Evolutionary conservation across 2,113 vertebrate genomes (phyloP), one percentile per base, ranked within the genome.

Genomic region (Bostrychus sinensis): DNA sequence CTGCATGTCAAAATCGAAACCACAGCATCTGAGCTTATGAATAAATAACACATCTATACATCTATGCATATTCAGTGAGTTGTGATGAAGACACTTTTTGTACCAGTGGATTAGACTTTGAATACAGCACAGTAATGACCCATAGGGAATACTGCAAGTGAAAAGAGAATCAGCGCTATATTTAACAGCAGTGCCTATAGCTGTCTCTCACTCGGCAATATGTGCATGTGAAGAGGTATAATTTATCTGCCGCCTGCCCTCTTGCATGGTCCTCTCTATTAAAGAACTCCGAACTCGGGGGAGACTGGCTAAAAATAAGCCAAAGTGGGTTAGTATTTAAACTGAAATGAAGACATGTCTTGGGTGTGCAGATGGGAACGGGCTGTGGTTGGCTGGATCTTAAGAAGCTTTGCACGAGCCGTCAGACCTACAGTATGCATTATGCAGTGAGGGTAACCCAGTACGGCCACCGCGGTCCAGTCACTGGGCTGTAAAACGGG

Each of bases 361-460:
- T 56, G 43, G 39, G 38, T 54, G 48, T 64, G 55, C 77, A 70
- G 65, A 20, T 17, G 36, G 37, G 56, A 66, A 62, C 53, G 22
- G 48, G 71, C 70, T 62, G 28, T 23, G 60, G 61, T 76, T 72
- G 45, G 42, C 38, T 30, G 56, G 53, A 59, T 46, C 43, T 37
- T 12, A 34, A 54, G 34, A 57, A 56, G 54, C 53, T 71, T 56
- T 48, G 23, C 48, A 19, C 0, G 22, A 70, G 61, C 50, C 14
- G 9, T 66, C 17, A 58, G 8, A 32, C 65, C 62, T 46, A 76
- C 51, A 4, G n/a, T 20, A 80, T 89, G 66, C 72, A 91, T 91
- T 82, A 91, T 90, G 87, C 69, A 90, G 83, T 46, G 53, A 66
- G 59, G 51, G 88, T 85, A 80, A 84, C 79, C 34, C 75, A 70